Evolutionary conservation across 1,140 invertebrate species (phyloP), one percentile per base, ranked within the genome.

Genomic region (Cydia strobilella): DNA sequence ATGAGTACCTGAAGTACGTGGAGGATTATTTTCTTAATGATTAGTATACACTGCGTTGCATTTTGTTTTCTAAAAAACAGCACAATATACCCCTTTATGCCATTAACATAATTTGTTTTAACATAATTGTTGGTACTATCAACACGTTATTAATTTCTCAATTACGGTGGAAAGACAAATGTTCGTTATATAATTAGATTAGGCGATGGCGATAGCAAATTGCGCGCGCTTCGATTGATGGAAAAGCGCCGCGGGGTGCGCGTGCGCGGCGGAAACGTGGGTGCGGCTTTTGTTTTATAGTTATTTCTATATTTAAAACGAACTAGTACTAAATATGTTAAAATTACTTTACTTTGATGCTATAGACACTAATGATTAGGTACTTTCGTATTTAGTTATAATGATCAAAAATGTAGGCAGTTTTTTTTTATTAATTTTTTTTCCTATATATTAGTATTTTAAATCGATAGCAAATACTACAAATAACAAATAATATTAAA

Each of bases 181-280:
- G 76, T 79, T 83, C 81, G 86, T 91, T 92, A 85, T 80, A 80
- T 92, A 90, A 92, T 92, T 91, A 84, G 89, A 92, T 92, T 90
- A 91, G 81, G 78, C 75, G 82, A 79, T 82, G 81, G 74, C 78
- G 84, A 86, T 86, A 86, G 76, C 76, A 74, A 84, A 84, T 86
- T 78, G 88, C 84, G 82, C 82, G 79, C 81, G 81, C 75, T 72
- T 59, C 71, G 62, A 65, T 75, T 87, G 87, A 90, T 87, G 76
- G 86, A 86, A 87, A 77, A 78, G 73, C 89, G 81, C 89, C 80
- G 85, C 87, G 87, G 88, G 89, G 87, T 80, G 81, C 76, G 79
- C 80, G 83, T 83, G 74, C 79, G 85, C 86, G 85, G 84, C 85
- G 74, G 45, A 54, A 23, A 59, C 54, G 54, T 59, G 54, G 54